Evolutionary conservation across 2,797 vertebrate species (phyloP).

Genomic region (Sarcophilus harrisii): DNA sequence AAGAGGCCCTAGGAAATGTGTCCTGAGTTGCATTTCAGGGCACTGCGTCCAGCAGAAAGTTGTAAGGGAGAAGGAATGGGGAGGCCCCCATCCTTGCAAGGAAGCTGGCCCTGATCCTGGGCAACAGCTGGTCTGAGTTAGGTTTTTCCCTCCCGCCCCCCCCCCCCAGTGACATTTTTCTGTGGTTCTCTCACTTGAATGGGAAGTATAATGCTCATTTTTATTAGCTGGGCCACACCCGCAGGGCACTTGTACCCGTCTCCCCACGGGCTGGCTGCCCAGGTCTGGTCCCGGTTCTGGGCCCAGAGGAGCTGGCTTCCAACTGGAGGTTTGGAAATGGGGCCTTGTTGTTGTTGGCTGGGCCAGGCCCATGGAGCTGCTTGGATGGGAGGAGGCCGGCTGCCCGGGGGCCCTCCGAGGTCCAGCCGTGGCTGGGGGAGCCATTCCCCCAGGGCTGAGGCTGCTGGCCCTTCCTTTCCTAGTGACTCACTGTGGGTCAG

Average conservation of each 20-base stretch:
- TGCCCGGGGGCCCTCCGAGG: neutral
- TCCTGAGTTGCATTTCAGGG: neutral
- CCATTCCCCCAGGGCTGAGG: neutral
- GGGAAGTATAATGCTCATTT: constrained; percentile 75
- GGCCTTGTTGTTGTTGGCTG: neutral
- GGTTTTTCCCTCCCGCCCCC: constrained; percentile 61
- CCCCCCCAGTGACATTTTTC: constrained; percentile 75
- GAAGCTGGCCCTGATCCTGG: constrained; percentile 78
- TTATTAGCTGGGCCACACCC: constrained; percentile 58
- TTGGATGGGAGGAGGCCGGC: neutral
- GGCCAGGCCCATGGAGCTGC: neutral
- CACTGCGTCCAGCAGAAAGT: neutral
- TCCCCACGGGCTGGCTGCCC: fast-evolving
- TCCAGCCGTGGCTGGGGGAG: neutral
- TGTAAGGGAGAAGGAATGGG: neutral
- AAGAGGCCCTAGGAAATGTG: neutral
- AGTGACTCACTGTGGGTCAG: neutral
- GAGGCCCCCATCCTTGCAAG: neutral
- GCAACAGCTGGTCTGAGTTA: constrained; percentile 76
- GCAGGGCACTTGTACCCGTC: constrained; percentile 36
- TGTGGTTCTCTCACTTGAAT: constrained; percentile 74
- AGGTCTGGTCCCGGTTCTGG: neutral
- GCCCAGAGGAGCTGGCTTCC: fast-evolving
- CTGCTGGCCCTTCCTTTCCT: neutral
- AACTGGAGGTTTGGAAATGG: neutral